phyloP scores from a whole-genome alignment of 1,140 invertebrate genomes.

The Chrysoperla carnea region DNA sequence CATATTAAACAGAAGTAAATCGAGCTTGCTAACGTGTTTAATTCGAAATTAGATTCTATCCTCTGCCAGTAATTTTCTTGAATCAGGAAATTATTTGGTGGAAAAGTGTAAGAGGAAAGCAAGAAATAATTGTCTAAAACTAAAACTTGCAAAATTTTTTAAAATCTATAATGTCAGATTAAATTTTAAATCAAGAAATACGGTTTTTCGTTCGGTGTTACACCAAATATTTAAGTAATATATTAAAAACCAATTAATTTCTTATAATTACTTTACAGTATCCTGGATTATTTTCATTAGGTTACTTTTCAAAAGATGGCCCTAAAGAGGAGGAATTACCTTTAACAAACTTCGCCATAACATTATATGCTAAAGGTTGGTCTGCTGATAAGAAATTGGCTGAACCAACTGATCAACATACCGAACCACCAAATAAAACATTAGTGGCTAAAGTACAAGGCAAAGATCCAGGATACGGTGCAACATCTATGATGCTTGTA shows the following conservation, averaged over 20 bases:
- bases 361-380: slow-evolving; percentile 64
- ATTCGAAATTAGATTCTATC: no score
- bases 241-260: background rate
- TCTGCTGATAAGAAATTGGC: slow-evolving; percentile 37
- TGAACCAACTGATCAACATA: slow-evolving; percentile 39
- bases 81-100: no score
- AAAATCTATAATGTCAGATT: no score
- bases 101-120: no score
- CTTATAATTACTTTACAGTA: slow-evolving; percentile 27
- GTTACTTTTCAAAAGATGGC: slow-evolving; percentile 44
- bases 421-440: slow-evolving; percentile 40
- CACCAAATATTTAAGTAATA: slow-evolving; percentile 1
- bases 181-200: background rate
- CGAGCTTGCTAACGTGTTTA: no score
- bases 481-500: slow-evolving; percentile 54
- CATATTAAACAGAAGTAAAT: no score
- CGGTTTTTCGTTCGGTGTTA: background rate
- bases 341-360: slow-evolving; percentile 41
- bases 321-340: slow-evolving; percentile 44
- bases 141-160: no score
- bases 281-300: slow-evolving; percentile 55
- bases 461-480: slow-evolving; percentile 65
- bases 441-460: slow-evolving; percentile 42
- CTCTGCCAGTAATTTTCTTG: no score
- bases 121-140: no score